Base-by-base conservation (phyloP, 2,888 invertebrate species). In the Mayetiola destructor region DNA sequence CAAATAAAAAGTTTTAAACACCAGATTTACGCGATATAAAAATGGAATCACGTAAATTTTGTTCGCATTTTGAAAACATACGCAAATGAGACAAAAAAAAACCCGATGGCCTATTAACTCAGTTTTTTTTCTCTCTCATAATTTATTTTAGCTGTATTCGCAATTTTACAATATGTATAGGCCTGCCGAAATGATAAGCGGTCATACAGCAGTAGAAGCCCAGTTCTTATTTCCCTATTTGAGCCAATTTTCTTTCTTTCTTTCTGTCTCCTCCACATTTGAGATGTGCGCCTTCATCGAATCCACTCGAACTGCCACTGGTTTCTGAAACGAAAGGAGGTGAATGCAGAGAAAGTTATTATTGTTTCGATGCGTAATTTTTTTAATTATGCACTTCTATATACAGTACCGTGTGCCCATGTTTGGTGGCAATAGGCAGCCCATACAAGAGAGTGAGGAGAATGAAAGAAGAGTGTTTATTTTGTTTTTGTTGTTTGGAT, bases 1-100 rank as follows among this genome's bases (percentile, higher is more conserved):
- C 23, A 27, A 48, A n/a, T 27, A 27, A 27, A 27, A 48, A n/a
- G 14, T 23, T 23, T 23, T 12, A 10, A 23, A 21, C 23, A 48
- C 23, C 2, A 48, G 2, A n/a, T 48, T 3, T 27, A 48, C 48
- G 27, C 48, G n/a, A 48, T 27, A 48, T 48, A 27, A n/a, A 48
- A 48, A 48, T 48, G 27, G 48, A n/a, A n/a, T n/a, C 48, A 48
- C 48, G 48, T 48, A 48, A 23, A 23, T 9, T 42, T 48, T 16
- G 48, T 48, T 42, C 48, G 48, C 48, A 48, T 48, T 48, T 48
- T 48, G n/a, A n/a, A n/a, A n/a, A n/a, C n/a, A n/a, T n/a, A n/a
- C n/a, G n/a, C n/a, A n/a, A n/a, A n/a, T n/a, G n/a, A n/a, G n/a
- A n/a, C n/a, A n/a, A n/a, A n/a, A n/a, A n/a, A n/a, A 23, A n/a